Conservation (phyloP, 2,797 vertebrate genomes). For the Bradypodion ventrale region DNA sequence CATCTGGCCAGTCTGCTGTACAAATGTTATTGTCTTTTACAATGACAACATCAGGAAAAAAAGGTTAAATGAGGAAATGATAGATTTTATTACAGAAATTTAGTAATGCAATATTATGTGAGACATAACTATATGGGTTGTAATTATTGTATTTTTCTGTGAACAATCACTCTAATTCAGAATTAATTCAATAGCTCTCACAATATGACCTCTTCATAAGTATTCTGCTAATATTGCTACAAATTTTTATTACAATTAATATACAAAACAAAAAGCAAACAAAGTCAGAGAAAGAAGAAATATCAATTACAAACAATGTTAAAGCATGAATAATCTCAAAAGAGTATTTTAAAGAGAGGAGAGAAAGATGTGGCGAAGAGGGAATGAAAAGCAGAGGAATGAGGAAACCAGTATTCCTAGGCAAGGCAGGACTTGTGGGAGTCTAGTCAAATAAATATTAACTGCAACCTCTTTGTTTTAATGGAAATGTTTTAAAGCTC, state of each 20-base stretch:
- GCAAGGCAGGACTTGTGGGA: too few relatives aligned
- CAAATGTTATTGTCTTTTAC: background rate
- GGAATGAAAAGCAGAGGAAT: background rate
- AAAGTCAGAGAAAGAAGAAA: background rate
- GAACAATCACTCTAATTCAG: constrained; percentile 5
- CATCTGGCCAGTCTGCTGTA: background rate
- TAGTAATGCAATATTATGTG: background rate
- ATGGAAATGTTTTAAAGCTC: background rate
- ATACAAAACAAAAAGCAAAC: background rate
- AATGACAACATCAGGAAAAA: too few relatives aligned
- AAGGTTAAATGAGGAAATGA: constrained; percentile 11
- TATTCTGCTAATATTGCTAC: background rate
- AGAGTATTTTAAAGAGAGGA: background rate
- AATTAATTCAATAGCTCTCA: background rate
- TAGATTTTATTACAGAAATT: constrained; percentile 8
- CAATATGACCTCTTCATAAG: background rate
- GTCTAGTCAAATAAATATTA: constrained; percentile 14
- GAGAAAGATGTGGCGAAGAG: background rate
- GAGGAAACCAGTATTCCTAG: too few relatives aligned
- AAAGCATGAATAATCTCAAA: background rate
- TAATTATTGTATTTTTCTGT: background rate
- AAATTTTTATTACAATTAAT: background rate
- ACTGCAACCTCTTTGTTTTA: background rate
- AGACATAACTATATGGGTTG: background rate
- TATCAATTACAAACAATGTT: background rate